Percentiles rank a stretch among this genome's conserved stretches.
phyloP scores from a whole-genome alignment of 2,113 vertebrate species.

The Podilymbus podiceps region DNA sequence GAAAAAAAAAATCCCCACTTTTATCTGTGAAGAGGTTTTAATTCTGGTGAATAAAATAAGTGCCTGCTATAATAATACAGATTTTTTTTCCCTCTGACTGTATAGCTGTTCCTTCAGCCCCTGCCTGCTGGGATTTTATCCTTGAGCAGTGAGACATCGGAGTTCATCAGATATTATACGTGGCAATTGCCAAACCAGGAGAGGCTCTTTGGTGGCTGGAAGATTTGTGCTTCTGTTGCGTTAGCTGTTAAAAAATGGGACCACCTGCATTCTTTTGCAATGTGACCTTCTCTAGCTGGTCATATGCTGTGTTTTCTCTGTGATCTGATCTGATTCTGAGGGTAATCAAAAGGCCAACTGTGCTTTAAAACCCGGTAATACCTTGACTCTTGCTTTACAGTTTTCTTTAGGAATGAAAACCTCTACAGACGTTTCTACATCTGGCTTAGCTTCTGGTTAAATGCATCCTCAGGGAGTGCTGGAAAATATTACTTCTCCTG shows the following conservation, averaged over 20 bases:
- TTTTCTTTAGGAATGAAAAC: background rate
- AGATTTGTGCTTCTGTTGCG: constrained; percentile 48
- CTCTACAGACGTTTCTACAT: constrained; percentile 4
- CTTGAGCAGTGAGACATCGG: background rate
- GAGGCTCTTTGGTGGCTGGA: constrained; percentile 26
- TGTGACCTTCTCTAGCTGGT: constrained; percentile 52
- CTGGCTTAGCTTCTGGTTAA: background rate
- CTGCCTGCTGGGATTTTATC: constrained; percentile 36
- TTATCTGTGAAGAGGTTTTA: constrained; percentile 36
- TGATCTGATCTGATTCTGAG: constrained; percentile 42
- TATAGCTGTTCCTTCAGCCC: constrained; percentile 2
- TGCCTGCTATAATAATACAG: constrained; percentile 2
- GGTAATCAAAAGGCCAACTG: constrained; percentile 29
- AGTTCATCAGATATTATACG: constrained; percentile 40
- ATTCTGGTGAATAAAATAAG: background rate
- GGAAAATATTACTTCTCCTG: constrained; percentile 54
- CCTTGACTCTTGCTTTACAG: background rate
- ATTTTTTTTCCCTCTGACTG: constrained; percentile 13
- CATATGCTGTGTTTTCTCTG: constrained; percentile 16
- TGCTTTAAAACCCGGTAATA: constrained; percentile 46
- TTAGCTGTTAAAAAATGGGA: constrained; percentile 42
- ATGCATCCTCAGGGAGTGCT: constrained; percentile 11
- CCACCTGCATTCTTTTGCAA: constrained; percentile 52
- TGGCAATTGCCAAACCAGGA: constrained; percentile 46
- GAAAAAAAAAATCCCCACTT: background rate